Evolutionary conservation across 2,113 vertebrate species (phyloP), one percentile per base, ranked within the genome.

Genomic region (Callorhinus ursinus): DNA sequence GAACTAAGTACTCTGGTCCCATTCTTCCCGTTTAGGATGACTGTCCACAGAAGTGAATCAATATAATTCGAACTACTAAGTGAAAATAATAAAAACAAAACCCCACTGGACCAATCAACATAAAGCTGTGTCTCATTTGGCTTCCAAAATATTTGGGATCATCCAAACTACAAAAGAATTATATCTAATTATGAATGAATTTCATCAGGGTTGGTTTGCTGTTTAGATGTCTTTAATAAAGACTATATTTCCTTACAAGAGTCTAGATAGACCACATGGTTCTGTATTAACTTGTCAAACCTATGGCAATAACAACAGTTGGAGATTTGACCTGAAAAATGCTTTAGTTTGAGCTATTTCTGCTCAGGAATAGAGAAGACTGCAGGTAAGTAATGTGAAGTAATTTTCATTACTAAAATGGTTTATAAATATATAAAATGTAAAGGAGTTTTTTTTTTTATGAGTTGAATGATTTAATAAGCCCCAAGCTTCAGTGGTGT

Each of bases 131-230:
- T 98, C 96, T 95, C 97, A 97, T 97, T 96, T 98, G 97, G 96
- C 77, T 97, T 96, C 84, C 96, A 97, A 97, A 97, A 97, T 98
- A 97, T 93, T 97, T 72, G 83, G 85, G 97, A 95, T 88, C 97
- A 79, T 98, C 31, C 82, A 88, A 97, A 98, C 82, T 98, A 98
- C 90, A 98, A 98, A 98, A 98, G 79, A 98, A 97, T 93, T 84
- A 97, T 88, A 97, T 97, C 97, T 93, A 97, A 98, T 97, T 98
- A 90, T 97, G 85, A 97, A 96, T 98, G 96, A 98, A 98, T 98
- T 98, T 98, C 98, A 97, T 95, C 97, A 98, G 97, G 96, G 90
- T 98, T 98, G 98, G 92, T 89, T 98, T 98, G 95, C 90, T 97
- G 85, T 97, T 98, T 98, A 98, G 98, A 95, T 90, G 92, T 96